Conservation (phyloP, 2,113 vertebrate species). For the Lontra canadensis region DNA sequence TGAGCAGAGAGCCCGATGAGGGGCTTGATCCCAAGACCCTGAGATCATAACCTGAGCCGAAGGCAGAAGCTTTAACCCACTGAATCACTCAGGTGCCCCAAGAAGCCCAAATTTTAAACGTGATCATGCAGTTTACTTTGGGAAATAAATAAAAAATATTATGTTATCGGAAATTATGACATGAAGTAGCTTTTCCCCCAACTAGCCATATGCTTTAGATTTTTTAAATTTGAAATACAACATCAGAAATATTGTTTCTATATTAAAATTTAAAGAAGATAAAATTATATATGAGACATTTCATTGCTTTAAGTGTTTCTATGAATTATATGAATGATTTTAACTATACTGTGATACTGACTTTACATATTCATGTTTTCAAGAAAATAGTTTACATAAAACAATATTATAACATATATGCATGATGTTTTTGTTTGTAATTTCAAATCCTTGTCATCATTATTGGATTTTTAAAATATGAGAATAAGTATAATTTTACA, state of each 20-base stretch:
- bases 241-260: background rate
- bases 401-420: background rate
- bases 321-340: background rate
- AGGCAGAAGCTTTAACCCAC: too few species aligned
- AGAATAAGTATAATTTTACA: background rate
- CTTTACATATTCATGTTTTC: background rate
- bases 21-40: too few species aligned
- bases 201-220: background rate
- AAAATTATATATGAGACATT: background rate
- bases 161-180: background rate
- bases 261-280: background rate
- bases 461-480: background rate
- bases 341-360: background rate
- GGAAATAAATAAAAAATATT: background rate
- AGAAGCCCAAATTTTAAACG: background rate
- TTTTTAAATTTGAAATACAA: background rate
- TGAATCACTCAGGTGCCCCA: too few species aligned
- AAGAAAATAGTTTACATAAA: background rate
- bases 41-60: too few species aligned
- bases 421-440: background rate
- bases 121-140: background rate
- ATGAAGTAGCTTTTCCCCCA: background rate
- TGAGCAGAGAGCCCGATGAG: too few species aligned
- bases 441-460: background rate
- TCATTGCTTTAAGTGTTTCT: background rate